These are phyloP conservation scores for Channa maculata DNA, from an alignment of 2,113 vertebrate species.

Conservation along the genomic window DNA sequence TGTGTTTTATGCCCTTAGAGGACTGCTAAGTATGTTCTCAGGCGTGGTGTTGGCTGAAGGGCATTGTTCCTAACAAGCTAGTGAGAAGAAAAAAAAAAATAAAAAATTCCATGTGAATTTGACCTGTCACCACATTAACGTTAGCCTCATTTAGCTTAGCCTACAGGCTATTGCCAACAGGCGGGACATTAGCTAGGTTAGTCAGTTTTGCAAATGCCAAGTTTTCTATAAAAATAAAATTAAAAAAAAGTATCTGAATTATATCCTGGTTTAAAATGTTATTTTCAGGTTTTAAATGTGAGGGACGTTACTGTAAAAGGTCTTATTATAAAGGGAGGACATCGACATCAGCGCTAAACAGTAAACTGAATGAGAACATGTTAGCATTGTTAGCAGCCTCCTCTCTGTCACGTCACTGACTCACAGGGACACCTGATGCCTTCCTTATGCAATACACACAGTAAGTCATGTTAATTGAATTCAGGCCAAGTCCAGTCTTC, in stretches of 20 bases:
- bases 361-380: conserved; percentile 9
- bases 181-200: not conserved
- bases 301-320: not conserved
- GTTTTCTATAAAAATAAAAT: no score
- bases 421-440: conserved; percentile 67
- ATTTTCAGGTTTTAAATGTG: not conserved
- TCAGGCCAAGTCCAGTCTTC: conserved; percentile 48
- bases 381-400: conserved; percentile 33
- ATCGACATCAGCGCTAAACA: conserved; percentile 1
- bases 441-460: conserved; percentile 51
- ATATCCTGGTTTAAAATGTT: no score
- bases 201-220: not conserved
- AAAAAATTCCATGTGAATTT: conserved; percentile 33
- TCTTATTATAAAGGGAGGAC: not conserved
- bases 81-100: not conserved
- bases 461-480: conserved; percentile 72
- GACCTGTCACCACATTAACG: conserved; percentile 44
- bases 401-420: conserved; percentile 21
- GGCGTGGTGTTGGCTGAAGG: conserved; percentile 42
- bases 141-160: conserved; percentile 52
- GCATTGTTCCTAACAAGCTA: conserved; percentile 36
- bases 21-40: conserved; percentile 11
- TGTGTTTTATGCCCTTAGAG: not conserved
- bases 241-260: no score
- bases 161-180: conserved; percentile 20